Evolutionary conservation across 1,140 invertebrate species (phyloP).

Genomic region (Psilanteris sp.): DNA sequence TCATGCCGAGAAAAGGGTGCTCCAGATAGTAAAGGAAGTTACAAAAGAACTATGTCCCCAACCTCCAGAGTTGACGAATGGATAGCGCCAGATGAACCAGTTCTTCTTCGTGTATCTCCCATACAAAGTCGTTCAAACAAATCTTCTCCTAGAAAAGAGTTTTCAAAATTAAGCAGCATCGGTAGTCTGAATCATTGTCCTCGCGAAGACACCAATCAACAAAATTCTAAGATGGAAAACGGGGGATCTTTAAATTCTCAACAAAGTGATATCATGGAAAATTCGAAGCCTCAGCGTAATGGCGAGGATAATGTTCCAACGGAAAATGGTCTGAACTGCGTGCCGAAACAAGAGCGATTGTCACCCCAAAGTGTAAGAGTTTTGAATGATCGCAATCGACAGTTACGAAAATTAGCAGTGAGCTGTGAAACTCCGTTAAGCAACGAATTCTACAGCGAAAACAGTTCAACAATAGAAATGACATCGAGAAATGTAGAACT

Average conservation of each 20-base stretch:
- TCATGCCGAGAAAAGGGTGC: constrained; percentile 85
- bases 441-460: constrained; percentile 74
- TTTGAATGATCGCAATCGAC: constrained; percentile 75
- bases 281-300: too few relatives aligned
- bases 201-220: constrained; percentile 24
- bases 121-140: constrained; percentile 65
- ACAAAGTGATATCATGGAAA: constrained; percentile 28
- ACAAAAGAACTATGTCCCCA: constrained; percentile 87
- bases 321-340: constrained; percentile 62
- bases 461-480: constrained; percentile 76
- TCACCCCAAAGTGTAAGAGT: constrained; percentile 76
- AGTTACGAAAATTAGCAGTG: constrained; percentile 71
- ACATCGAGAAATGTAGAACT: constrained; percentile 77
- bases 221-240: constrained; percentile 43
- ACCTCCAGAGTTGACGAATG: constrained; percentile 81
- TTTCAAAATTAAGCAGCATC: constrained; percentile 67
- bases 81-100: constrained; percentile 72
- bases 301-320: too few relatives aligned
- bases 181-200: constrained; percentile 71
- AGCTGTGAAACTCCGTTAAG: constrained; percentile 68
- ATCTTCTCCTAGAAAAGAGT: constrained; percentile 40
- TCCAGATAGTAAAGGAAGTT: constrained; percentile 86
- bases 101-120: constrained; percentile 72
- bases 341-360: constrained; percentile 67
- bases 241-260: constrained; percentile 27